These are phyloP conservation scores for Drosophila punjabiensis DNA, from an alignment of 1,140 invertebrate genomes.

Conservation along the genomic window DNA sequence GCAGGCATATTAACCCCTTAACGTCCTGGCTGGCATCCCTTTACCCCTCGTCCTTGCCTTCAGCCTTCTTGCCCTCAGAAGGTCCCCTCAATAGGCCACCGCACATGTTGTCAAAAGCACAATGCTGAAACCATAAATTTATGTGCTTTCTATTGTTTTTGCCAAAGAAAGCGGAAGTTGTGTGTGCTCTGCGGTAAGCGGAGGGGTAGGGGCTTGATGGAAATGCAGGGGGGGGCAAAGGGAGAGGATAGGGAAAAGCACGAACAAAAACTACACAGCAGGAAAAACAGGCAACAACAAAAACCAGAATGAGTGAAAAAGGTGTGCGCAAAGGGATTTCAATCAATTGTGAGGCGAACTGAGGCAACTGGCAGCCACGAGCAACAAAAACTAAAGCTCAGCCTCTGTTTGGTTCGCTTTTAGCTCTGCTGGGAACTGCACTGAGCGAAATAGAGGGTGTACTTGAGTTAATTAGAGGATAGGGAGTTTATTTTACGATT, in stretches of 20 bases:
- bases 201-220: constrained; percentile 3
- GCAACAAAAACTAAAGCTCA: constrained; percentile 79
- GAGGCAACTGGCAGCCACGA: constrained; percentile 58
- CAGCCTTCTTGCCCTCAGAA: constrained; percentile 1
- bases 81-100: constrained; percentile 53
- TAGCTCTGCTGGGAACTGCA: constrained; percentile 26
- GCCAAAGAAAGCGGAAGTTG: constrained; percentile 82
- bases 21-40: constrained; percentile 38
- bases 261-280: constrained; percentile 57
- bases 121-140: constrained; percentile 84
- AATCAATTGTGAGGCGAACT: constrained; percentile 76
- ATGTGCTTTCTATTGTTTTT: constrained; percentile 83
- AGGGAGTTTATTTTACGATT: too few species aligned
- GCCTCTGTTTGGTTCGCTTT: constrained; percentile 37
- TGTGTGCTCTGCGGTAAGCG: constrained; percentile 34
- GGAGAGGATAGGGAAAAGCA: constrained; percentile 18
- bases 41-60: neutral
- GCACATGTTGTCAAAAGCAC: constrained; percentile 81
- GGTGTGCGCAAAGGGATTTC: constrained; percentile 80
- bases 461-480: neutral
- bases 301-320: constrained; percentile 56
- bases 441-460: neutral
- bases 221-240: too few species aligned
- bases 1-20: constrained; percentile 83
- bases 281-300: constrained; percentile 39